Evolutionary conservation across 1,140 invertebrate species (phyloP).

Genomic region (Caenorhabditis briggsae): DNA sequence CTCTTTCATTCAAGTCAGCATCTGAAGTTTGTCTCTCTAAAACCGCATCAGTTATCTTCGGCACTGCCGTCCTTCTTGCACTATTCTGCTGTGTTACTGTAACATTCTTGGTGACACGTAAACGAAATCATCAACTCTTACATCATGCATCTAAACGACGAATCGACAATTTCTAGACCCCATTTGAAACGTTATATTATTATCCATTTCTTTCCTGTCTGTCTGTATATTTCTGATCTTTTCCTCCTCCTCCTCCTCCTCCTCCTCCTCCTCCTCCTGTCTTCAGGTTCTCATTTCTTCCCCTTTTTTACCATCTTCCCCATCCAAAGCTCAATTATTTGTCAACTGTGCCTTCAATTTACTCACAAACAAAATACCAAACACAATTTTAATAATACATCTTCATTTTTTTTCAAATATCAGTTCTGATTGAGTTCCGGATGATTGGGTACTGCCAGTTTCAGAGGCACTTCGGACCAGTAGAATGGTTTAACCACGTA

Average conservation of each 20-base stretch:
- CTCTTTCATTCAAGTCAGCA: constrained; percentile 20
- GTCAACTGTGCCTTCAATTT: constrained; percentile 8
- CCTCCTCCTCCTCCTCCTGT: not conserved
- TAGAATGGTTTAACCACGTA: constrained; percentile 16
- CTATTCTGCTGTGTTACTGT: constrained; percentile 36
- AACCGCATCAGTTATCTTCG: constrained; percentile 21
- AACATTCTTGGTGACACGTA: constrained; percentile 28
- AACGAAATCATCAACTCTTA: constrained; percentile 24
- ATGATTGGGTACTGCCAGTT: constrained; percentile 45
- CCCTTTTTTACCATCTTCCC: not conserved
- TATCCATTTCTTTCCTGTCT: constrained; percentile 23
- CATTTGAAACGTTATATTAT: not conserved
- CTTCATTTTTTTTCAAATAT: not conserved
- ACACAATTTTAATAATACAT: not conserved
- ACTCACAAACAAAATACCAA: not conserved
- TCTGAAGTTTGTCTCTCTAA: constrained; percentile 44
- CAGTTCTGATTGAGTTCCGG: constrained; percentile 3
- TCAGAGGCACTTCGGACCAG: constrained; percentile 17
- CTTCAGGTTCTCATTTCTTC: constrained; percentile 30
- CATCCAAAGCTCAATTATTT: constrained; percentile 26
- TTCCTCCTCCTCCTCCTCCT: not conserved
- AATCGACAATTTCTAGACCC: constrained; percentile 21
- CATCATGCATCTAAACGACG: constrained; percentile 29
- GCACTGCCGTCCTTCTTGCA: constrained; percentile 3
- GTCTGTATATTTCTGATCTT: constrained; percentile 41